These are phyloP conservation scores for Glaucopsyche alexis DNA, from an alignment of 2,888 invertebrate genomes.

Conservation along the genomic window DNA sequence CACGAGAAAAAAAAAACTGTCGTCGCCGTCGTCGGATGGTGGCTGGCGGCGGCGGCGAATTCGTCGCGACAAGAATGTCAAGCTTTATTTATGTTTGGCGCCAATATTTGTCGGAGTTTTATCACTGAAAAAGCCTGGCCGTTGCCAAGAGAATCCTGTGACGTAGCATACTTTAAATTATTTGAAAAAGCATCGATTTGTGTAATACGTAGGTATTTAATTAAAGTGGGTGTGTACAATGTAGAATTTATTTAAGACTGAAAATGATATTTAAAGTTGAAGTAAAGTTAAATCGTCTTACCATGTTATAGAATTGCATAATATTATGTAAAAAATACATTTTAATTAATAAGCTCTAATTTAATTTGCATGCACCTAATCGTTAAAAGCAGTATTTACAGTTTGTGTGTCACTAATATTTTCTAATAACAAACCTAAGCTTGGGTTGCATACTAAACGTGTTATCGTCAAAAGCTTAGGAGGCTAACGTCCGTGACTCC, in stretches of 20 bases:
- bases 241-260: not conserved
- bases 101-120: constrained; percentile 56
- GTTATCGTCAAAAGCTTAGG: not conserved
- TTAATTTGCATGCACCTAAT: not conserved
- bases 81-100: constrained; percentile 72
- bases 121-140: constrained; percentile 47
- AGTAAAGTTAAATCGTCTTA: not conserved
- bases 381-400: too few species aligned
- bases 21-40: constrained; percentile 18
- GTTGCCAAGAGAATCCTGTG: constrained; percentile 58
- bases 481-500: not conserved
- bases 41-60: constrained; percentile 32
- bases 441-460: not conserved
- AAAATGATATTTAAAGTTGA: not conserved
- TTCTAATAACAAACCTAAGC: not conserved
- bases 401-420: too few species aligned
- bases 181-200: constrained; percentile 25
- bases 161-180: constrained; percentile 34
- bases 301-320: not conserved
- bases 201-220: not conserved
- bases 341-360: not conserved
- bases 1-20: constrained; percentile 28
- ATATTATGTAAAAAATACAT: not conserved
- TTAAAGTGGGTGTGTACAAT: not conserved
- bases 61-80: constrained; percentile 51